Conservation (phyloP, 2,113 vertebrate genomes). For the Sterrhoptilus dennistouni region DNA sequence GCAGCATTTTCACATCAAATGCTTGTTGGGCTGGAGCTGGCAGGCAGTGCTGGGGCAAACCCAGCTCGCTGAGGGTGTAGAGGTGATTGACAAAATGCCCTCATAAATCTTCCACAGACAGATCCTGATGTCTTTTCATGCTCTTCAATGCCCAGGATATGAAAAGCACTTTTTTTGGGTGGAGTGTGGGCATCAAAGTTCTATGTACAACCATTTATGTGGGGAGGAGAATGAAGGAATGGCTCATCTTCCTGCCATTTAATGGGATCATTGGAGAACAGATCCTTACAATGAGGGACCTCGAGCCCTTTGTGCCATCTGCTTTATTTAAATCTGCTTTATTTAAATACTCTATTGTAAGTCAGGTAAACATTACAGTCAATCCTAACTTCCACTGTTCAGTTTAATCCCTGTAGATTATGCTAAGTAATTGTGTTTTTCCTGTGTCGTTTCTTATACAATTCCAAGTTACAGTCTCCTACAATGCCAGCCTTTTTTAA, state of each 20-base stretch:
- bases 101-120: background rate
- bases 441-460: background rate
- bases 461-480: background rate
- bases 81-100: constrained; percentile 38
- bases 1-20: constrained; percentile 22
- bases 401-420: background rate
- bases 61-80: background rate
- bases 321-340: background rate
- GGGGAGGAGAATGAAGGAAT: background rate
- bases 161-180: background rate
- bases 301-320: background rate
- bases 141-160: background rate
- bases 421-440: background rate
- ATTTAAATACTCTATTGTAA: background rate
- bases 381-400: background rate
- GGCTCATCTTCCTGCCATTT: background rate
- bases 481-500: background rate
- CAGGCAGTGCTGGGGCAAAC: constrained; percentile 11
- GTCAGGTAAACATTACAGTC: background rate
- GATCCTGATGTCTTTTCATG: background rate
- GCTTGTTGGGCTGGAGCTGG: background rate
- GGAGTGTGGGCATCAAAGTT: background rate
- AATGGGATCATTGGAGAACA: background rate
- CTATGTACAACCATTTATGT: rapidly evolving
- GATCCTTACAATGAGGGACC: background rate